Percentiles rank a stretch among this genome's conserved stretches.
Evolutionary conservation across 2,113 vertebrate genomes (phyloP).

Genomic region (Elgaria multicarinata): DNA sequence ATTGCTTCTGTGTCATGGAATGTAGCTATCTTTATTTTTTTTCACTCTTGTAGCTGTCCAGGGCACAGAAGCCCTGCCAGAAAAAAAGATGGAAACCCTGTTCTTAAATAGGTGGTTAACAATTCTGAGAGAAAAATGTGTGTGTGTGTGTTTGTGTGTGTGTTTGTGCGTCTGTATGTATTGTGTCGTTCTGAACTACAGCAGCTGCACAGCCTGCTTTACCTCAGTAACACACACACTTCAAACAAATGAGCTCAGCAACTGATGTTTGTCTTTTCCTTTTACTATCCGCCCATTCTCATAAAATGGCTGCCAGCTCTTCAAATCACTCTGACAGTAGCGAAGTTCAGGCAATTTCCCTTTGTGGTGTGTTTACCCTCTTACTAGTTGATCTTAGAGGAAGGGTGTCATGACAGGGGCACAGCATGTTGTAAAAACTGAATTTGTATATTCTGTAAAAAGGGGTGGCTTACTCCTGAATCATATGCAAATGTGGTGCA

Average conservation of each 20-base stretch:
- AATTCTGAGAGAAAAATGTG: neutral
- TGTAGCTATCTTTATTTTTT: neutral
- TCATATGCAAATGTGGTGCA: constrained; percentile 81
- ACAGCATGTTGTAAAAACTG: constrained; percentile 70
- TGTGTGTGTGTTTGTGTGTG: neutral
- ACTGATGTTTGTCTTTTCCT: constrained; percentile 46
- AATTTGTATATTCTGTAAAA: constrained; percentile 81
- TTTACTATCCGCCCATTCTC: constrained; percentile 48
- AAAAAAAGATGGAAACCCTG: neutral
- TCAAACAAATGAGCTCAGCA: constrained; percentile 49
- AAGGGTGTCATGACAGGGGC: constrained; percentile 69
- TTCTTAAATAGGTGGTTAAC: neutral
- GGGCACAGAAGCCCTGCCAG: no score
- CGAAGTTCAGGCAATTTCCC: constrained; percentile 54
- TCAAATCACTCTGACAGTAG: constrained; percentile 50
- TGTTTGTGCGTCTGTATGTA: neutral
- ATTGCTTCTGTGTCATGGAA: no score
- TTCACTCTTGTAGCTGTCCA: neutral
- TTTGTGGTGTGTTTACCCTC: constrained; percentile 67
- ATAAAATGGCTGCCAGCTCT: constrained; percentile 64
- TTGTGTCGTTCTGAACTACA: neutral
- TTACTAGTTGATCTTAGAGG: constrained; percentile 73
- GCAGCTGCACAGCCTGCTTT: neutral
- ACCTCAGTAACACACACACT: neutral
- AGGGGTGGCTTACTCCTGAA: constrained; percentile 78